phyloP scores from a whole-genome alignment of 2,888 invertebrate species.

The Microctonus hyperodae region DNA sequence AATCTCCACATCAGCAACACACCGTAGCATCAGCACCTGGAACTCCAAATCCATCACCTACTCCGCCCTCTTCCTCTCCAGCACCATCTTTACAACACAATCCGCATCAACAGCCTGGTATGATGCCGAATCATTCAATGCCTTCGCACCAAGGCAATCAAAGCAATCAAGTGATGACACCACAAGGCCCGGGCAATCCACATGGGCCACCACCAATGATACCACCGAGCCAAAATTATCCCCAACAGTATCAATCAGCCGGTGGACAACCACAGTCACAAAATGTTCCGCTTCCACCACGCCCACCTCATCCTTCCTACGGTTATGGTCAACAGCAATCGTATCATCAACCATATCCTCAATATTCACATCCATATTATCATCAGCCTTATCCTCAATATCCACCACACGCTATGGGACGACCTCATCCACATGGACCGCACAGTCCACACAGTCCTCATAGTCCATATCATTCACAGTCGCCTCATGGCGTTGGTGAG shows the following conservation, averaged over 20 bases:
- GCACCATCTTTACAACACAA: slow-evolving; percentile 51
- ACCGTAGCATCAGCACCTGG: slow-evolving; percentile 36
- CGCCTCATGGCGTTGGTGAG: slow-evolving; percentile 57
- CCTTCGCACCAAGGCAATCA: slow-evolving; percentile 53
- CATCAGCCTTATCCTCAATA: slow-evolving; percentile 67
- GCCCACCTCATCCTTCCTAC: slow-evolving; percentile 66
- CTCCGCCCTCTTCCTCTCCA: slow-evolving; percentile 48
- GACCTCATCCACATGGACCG: slow-evolving; percentile 64
- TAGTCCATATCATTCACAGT: slow-evolving; percentile 58
- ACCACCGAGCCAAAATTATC: slow-evolving; percentile 59
- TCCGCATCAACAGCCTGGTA: slow-evolving; percentile 52
- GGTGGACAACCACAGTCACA: slow-evolving; percentile 62
- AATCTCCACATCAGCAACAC: slow-evolving; percentile 56
- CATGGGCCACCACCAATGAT: slow-evolving; percentile 54
- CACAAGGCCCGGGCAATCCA: slow-evolving; percentile 53
- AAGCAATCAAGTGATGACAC: slow-evolving; percentile 50
- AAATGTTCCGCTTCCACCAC: slow-evolving; percentile 66
- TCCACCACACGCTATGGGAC: slow-evolving; percentile 65
- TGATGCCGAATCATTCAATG: slow-evolving; percentile 58
- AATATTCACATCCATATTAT: slow-evolving; percentile 66
- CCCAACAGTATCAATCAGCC: slow-evolving; percentile 61
- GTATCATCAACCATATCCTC: slow-evolving; percentile 64
- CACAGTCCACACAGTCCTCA: slow-evolving; percentile 55
- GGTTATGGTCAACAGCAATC: slow-evolving; percentile 65
- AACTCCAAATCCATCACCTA: slow-evolving; percentile 44